These are phyloP conservation scores for Adelges cooleyi DNA, from an alignment of 1,140 invertebrate genomes.

Conservation along the genomic window DNA sequence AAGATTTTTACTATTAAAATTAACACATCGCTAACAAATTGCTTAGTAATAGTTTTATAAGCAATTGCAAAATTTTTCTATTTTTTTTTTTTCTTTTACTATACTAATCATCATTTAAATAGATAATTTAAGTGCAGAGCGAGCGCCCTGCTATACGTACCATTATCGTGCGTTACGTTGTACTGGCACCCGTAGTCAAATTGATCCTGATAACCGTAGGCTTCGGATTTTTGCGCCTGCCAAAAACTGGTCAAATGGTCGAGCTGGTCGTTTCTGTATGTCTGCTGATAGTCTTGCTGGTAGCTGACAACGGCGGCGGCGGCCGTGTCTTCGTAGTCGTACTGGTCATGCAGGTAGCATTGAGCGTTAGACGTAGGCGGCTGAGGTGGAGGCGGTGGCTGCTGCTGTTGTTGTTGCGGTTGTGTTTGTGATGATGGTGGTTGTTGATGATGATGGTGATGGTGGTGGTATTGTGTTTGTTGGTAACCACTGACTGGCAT, in stretches of 20 bases:
- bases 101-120: no score
- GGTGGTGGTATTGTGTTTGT: neutral
- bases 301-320: neutral
- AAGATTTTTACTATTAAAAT: no score
- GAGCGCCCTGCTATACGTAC: no score
- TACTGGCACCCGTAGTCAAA: conserved; percentile 20
- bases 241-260: conserved; percentile 14
- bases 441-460: conserved; percentile 7
- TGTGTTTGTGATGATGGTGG: neutral
- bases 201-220: conserved; percentile 13
- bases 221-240: conserved; percentile 6
- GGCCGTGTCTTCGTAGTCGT: neutral
- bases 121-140: no score
- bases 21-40: no score
- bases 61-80: no score
- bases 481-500: neutral
- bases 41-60: no score
- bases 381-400: neutral
- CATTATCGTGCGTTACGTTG: conserved; percentile 9
- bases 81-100: no score
- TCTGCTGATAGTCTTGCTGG: neutral
- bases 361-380: neutral
- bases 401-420: neutral
- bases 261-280: conserved; percentile 1
- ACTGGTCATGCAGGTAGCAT: conserved; percentile 13